These are phyloP conservation scores for Drusus annulatus DNA, from an alignment of 1,140 invertebrate genomes.

Conservation along the genomic window DNA sequence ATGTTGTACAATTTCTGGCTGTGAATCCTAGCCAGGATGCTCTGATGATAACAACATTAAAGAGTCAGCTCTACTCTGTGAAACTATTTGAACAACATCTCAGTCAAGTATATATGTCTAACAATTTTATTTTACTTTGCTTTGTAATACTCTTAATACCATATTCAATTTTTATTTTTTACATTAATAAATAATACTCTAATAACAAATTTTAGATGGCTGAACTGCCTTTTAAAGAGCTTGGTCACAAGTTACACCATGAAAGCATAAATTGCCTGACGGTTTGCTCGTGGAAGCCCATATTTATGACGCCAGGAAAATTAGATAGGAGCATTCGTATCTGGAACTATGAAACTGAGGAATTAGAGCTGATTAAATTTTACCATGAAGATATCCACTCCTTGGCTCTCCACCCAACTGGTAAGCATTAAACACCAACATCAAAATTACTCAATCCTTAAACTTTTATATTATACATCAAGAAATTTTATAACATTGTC, in stretches of 20 bases:
- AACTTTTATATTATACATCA: too few relatives aligned
- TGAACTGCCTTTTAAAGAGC: conserved; percentile 67
- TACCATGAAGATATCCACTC: conserved; percentile 87
- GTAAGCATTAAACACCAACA: conserved; percentile 55
- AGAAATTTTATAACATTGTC: too few relatives aligned
- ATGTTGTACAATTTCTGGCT: conserved; percentile 72
- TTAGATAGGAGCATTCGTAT: conserved; percentile 87
- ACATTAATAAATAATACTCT: neutral
- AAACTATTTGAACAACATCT: conserved; percentile 73
- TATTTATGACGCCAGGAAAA: conserved; percentile 87
- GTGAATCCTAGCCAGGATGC: conserved; percentile 73
- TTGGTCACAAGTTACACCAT: conserved; percentile 86
- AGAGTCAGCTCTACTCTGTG: conserved; percentile 76
- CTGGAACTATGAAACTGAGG: conserved; percentile 91
- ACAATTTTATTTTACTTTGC: too few relatives aligned
- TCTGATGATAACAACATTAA: conserved; percentile 75
- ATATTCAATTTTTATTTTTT: too few relatives aligned
- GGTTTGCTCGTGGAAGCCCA: conserved; percentile 89
- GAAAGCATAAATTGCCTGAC: conserved; percentile 84
- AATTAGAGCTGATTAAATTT: conserved; percentile 84
- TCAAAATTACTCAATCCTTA: too few relatives aligned
- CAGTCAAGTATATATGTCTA: conserved; percentile 62
- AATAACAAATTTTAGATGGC: conserved; percentile 62
- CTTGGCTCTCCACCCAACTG: conserved; percentile 85
- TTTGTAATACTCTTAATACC: too few relatives aligned